phyloP scores from a whole-genome alignment of 2,113 vertebrate genomes.

The Arothron firmamentum region DNA sequence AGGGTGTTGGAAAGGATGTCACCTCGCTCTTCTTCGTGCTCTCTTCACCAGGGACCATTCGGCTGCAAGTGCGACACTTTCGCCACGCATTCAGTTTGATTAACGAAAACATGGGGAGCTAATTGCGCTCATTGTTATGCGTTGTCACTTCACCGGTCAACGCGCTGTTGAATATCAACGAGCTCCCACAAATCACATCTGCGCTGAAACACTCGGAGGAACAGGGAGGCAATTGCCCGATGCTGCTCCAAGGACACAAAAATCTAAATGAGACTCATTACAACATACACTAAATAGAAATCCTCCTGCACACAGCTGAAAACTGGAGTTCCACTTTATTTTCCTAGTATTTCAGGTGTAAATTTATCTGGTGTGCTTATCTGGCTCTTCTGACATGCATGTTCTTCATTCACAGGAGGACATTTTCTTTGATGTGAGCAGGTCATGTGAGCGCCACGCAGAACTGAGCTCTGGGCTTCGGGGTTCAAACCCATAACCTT shows the following conservation, averaged over 20 bases:
- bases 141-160: slow-evolving; percentile 62
- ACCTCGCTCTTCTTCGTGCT: background rate
- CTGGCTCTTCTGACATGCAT: background rate
- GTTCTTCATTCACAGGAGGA: background rate
- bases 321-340: slow-evolving; percentile 18
- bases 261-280: slow-evolving; percentile 35
- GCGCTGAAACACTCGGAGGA: slow-evolving; percentile 39
- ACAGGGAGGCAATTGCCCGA: slow-evolving; percentile 42
- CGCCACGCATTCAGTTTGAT: slow-evolving; percentile 58
- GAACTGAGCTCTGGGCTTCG: too few species aligned
- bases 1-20: too few species aligned
- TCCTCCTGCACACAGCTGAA: slow-evolving; percentile 5
- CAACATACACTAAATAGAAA: slow-evolving; percentile 20
- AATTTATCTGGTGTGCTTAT: too few species aligned
- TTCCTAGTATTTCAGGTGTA: background rate
- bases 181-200: slow-evolving; percentile 59
- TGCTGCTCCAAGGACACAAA: slow-evolving; percentile 51
- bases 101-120: slow-evolving; percentile 55
- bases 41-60: slow-evolving; percentile 38
- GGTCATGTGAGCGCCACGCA: too few species aligned
- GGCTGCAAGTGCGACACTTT: slow-evolving; percentile 39
- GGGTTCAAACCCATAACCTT: too few species aligned
- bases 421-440: too few species aligned
- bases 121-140: slow-evolving; percentile 70
- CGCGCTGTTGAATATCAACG: slow-evolving; percentile 65